phyloP scores from a whole-genome alignment of 2,888 invertebrate genomes.

The Napeogenes sylphis region DNA sequence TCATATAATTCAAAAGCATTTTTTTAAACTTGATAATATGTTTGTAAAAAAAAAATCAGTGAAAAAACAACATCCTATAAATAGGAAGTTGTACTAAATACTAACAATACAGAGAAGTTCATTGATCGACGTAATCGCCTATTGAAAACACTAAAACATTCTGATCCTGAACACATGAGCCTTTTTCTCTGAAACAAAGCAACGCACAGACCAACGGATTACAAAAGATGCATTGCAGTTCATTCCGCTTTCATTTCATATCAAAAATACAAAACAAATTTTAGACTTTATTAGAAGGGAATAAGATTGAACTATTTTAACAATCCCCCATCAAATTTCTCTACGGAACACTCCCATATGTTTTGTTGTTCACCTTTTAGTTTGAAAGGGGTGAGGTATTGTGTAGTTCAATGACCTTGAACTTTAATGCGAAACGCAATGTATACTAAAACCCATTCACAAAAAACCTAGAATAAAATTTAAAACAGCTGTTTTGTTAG shows the following conservation, averaged over 20 bases:
- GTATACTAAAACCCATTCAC: not conserved
- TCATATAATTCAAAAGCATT: too few species aligned
- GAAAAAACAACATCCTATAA: not conserved
- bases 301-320: slow-evolving; percentile 14
- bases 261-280: slow-evolving; percentile 14
- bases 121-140: slow-evolving; percentile 21
- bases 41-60: too few species aligned
- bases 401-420: slow-evolving; percentile 27
- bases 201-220: slow-evolving; percentile 29
- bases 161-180: slow-evolving; percentile 11
- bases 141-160: slow-evolving; percentile 27
- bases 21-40: too few species aligned
- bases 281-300: slow-evolving; percentile 25
- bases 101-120: not conserved
- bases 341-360: slow-evolving; percentile 33
- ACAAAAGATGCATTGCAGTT: slow-evolving; percentile 26
- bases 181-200: slow-evolving; percentile 22
- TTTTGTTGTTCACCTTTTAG: slow-evolving; percentile 33
- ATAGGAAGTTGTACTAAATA: not conserved
- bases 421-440: slow-evolving; percentile 1
- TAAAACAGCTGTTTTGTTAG: too few species aligned
- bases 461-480: not conserved
- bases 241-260: slow-evolving; percentile 26
- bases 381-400: slow-evolving; percentile 22
- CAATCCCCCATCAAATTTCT: not conserved